These are phyloP conservation scores for Lochmaea crataegi DNA, from an alignment of 2,888 invertebrate genomes.

Conservation along the genomic window DNA sequence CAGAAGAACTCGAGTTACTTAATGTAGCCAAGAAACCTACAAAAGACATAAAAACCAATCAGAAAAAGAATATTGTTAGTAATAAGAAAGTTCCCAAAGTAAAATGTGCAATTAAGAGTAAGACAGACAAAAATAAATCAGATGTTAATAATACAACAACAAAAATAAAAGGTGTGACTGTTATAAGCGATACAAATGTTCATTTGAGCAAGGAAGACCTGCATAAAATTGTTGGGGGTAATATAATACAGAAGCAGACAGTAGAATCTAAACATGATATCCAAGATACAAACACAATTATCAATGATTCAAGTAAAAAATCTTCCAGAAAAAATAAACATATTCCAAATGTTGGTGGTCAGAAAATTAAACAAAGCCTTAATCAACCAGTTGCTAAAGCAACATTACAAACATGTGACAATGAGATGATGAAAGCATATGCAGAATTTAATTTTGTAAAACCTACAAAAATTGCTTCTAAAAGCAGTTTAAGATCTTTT, in stretches of 20 bases:
- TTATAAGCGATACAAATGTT: conserved; percentile 29
- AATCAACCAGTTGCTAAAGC: not conserved
- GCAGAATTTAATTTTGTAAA: not conserved
- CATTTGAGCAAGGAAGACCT: conserved; percentile 23
- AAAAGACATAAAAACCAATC: not conserved
- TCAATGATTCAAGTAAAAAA: conserved; percentile 4
- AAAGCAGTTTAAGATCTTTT: not conserved
- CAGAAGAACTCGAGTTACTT: not conserved
- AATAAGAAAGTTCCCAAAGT: not conserved
- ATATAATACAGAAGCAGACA: no score
- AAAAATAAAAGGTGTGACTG: conserved; percentile 19
- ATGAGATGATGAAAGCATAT: not conserved
- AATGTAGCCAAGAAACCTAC: not conserved
- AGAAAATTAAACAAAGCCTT: not conserved
- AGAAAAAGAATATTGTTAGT: not conserved
- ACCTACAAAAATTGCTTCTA: no score
- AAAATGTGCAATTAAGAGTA: not conserved
- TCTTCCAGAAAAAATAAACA: conserved; percentile 9
- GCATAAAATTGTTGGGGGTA: conserved; percentile 9
- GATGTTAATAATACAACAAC: not conserved
- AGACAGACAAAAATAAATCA: not conserved
- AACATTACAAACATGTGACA: not conserved
- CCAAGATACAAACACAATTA: not conserved
- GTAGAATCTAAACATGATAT: not conserved
- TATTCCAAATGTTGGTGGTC: conserved; percentile 8